Evolutionary conservation across 2,113 vertebrate genomes (phyloP), one percentile per base, ranked within the genome.

Genomic region (Mixornis gularis): DNA sequence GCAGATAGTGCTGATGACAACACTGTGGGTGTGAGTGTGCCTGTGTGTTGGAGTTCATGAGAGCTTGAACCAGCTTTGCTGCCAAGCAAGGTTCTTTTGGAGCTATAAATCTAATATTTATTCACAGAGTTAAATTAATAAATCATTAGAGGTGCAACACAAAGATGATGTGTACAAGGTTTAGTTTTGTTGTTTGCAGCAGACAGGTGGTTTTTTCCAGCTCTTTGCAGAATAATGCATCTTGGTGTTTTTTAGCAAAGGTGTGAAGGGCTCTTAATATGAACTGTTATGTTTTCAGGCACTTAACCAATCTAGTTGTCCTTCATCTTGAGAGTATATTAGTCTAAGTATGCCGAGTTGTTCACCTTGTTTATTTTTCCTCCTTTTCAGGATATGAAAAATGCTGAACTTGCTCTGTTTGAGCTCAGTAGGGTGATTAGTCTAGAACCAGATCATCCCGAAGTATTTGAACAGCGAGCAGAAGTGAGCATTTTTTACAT

Each of bases 381-480:
- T 93, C 55, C 91, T 96, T 97, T 97, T 90, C 97, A 99, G 99
- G 99, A 99, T 92, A 98, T 99, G 91, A 99, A 99, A 96, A 99
- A 99, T 70, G 98, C 99, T 90, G 99, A 99, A 87, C 96, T 99
- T 97, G 99, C 99, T 55, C 96, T 99, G 51, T 99, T 98, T 72
- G 99, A 99, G 96, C 97, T 99, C 84, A 99, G 98, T 95, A 97
- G 99, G 93, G 99, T 99, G 89, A 98, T 99, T 90, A 96, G 98
- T 53, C 96, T 99, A 65, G 98, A 99, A 94, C 98, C 99, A 29
- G 98, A 98, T 96, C 98, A 97, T 95, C 99, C 99, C 17, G 99
- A 99, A 97, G 99, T 99, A 62, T 99, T 98, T 90, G 99, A 99
- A 79, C 99, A 99, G 96, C 98, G 99, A 97, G 99, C 99, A 24